Percentiles rank a stretch among this genome's conserved stretches.
phyloP scores from a whole-genome alignment of 2,888 invertebrate genomes.

The Aleiodes alternator region DNA sequence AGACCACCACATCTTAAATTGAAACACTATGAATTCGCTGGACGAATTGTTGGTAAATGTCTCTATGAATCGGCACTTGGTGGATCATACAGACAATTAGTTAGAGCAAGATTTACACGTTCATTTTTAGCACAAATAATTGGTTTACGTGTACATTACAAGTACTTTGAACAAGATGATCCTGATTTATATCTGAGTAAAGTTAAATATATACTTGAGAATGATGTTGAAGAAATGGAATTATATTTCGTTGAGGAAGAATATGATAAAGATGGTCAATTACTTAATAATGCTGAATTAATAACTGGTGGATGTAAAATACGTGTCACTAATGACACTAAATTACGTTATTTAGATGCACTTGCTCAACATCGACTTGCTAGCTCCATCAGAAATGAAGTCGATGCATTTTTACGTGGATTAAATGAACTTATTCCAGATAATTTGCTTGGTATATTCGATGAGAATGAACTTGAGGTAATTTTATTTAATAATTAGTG shows the following conservation, averaged over 20 bases:
- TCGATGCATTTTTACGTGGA: conserved; percentile 92
- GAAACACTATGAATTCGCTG: conserved; percentile 94
- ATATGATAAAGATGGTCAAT: conserved; percentile 86
- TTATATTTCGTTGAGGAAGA: conserved; percentile 93
- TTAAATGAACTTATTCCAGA: conserved; percentile 94
- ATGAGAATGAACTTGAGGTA: conserved; percentile 97
- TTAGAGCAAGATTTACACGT: conserved; percentile 92
- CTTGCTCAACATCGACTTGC: conserved; percentile 93
- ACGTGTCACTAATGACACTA: conserved; percentile 85
- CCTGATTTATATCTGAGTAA: conserved; percentile 95
- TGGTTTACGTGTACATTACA: conserved; percentile 93
- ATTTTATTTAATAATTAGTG: not conserved
- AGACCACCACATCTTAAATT: conserved; percentile 87
- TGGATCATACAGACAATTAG: conserved; percentile 90
- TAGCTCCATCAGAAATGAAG: conserved; percentile 87
- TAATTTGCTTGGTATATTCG: conserved; percentile 94
- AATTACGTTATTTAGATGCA: conserved; percentile 90
- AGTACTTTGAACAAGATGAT: conserved; percentile 98
- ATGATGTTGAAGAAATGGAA: conserved; percentile 91
- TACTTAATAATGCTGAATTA: conserved; percentile 85
- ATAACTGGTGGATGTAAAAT: conserved; percentile 88
- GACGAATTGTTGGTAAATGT: conserved; percentile 95
- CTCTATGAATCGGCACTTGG: conserved; percentile 95
- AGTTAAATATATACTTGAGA: conserved; percentile 93
- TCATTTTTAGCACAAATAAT: conserved; percentile 96